phyloP scores from a whole-genome alignment of 2,888 invertebrate species.

The Deilephila porcellus region DNA sequence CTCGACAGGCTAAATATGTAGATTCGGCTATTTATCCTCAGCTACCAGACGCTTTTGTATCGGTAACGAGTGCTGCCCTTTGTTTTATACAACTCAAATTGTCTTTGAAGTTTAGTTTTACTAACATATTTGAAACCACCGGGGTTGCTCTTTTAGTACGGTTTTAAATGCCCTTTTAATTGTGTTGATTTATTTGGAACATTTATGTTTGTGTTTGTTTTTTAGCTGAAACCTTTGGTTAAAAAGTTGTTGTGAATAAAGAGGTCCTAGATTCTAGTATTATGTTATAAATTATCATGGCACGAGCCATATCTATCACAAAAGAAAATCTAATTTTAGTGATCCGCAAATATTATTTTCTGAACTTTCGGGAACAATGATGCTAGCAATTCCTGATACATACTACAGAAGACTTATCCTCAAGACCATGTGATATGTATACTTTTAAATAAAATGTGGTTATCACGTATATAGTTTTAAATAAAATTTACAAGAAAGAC shows the following conservation, averaged over 20 bases:
- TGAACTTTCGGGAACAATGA: no score
- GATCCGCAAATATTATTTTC: no score
- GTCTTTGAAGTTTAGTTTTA: conserved; percentile 21
- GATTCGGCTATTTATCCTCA: conserved; percentile 39
- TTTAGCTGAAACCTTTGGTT: no score
- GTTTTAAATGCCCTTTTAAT: not conserved
- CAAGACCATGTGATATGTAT: no score
- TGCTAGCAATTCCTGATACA: no score
- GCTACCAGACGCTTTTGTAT: conserved; percentile 39
- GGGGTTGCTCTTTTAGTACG: conserved; percentile 10
- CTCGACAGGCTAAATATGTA: conserved; percentile 35
- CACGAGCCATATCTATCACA: no score
- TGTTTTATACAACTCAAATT: conserved; percentile 28
- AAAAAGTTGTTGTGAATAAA: no score
- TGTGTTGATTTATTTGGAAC: not conserved
- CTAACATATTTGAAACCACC: not conserved
- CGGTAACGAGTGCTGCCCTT: conserved; percentile 43
- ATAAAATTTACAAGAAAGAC: not conserved
- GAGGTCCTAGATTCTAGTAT: no score
- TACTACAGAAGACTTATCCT: no score
- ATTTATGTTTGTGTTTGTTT: not conserved
- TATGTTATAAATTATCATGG: no score
- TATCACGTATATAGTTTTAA: not conserved
- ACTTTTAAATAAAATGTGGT: not conserved
- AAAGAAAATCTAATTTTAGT: no score